Conservation (phyloP, 2,888 invertebrate species). For the Marronus borbonicus region DNA sequence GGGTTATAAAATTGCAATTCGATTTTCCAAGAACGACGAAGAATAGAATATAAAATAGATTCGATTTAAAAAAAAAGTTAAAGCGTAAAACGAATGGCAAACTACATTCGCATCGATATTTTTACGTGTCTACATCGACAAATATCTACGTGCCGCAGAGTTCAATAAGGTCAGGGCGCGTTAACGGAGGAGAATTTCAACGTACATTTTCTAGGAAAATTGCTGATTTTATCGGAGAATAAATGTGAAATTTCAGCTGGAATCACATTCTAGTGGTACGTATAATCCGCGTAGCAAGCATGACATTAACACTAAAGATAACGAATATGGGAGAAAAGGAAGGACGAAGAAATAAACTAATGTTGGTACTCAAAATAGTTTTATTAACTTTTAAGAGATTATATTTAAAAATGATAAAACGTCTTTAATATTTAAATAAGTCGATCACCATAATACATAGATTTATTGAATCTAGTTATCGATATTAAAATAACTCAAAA, state of each 20-base stretch:
- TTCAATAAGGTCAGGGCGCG: slow-evolving; percentile 6
- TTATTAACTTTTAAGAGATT: too few relatives aligned
- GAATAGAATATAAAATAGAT: too few relatives aligned
- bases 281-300: not conserved
- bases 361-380: not conserved
- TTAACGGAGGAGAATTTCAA: slow-evolving; percentile 6
- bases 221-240: slow-evolving; percentile 25
- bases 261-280: not conserved
- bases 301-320: not conserved
- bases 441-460: too few relatives aligned
- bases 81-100: not conserved
- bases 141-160: not conserved
- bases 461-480: too few relatives aligned
- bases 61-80: not conserved
- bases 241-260: slow-evolving; percentile 7
- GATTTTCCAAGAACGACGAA: too few relatives aligned
- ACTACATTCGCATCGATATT: not conserved
- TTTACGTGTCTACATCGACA: not conserved
- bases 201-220: slow-evolving; percentile 18
- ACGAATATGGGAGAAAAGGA: not conserved
- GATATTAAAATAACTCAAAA: too few relatives aligned
- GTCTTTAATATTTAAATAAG: too few relatives aligned
- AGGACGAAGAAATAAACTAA: not conserved
- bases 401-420: too few relatives aligned
- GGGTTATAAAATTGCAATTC: too few relatives aligned